These are phyloP conservation scores for Sycobia sp. DNA, from an alignment of 1,140 invertebrate genomes.

Conservation along the genomic window DNA sequence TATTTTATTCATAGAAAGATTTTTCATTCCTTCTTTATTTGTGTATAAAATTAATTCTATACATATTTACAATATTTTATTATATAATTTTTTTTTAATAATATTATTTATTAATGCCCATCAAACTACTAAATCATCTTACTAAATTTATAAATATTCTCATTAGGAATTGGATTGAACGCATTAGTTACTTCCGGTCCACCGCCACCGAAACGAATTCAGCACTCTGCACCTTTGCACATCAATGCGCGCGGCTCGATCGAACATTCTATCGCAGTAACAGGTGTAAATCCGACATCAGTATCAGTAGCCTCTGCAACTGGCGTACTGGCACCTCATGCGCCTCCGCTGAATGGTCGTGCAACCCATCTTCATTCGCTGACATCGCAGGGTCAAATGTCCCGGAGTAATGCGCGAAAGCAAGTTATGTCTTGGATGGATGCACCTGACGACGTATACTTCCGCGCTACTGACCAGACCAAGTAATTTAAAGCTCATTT, in stretches of 20 bases:
- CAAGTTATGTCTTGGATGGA: conserved; percentile 98
- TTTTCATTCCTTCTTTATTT: no score
- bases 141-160: no score
- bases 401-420: conserved; percentile 72
- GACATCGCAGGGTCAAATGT: conserved; percentile 59
- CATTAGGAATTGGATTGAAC: conserved; percentile 51
- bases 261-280: not conserved
- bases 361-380: conserved; percentile 51
- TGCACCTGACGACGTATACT: conserved; percentile 96
- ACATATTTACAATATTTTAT: no score
- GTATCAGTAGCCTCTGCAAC: conserved; percentile 16
- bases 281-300: no score
- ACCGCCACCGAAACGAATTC: conserved; percentile 73
- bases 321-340: conserved; percentile 45
- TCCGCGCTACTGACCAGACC: conserved; percentile 85
- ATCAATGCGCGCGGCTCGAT: conserved; percentile 51
- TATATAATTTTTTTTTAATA: no score
- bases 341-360: conserved; percentile 54
- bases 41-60: not conserved
- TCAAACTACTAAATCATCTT: no score
- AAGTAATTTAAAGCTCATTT: no score
- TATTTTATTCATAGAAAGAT: no score
- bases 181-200: conserved; percentile 67
- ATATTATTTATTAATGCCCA: no score
- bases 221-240: conserved; percentile 61